A percentile compares a stretch with the other conserved stretches of the same genome.
Conservation (phyloP, 2,888 invertebrate genomes). For the Cartodere bifasciata region DNA sequence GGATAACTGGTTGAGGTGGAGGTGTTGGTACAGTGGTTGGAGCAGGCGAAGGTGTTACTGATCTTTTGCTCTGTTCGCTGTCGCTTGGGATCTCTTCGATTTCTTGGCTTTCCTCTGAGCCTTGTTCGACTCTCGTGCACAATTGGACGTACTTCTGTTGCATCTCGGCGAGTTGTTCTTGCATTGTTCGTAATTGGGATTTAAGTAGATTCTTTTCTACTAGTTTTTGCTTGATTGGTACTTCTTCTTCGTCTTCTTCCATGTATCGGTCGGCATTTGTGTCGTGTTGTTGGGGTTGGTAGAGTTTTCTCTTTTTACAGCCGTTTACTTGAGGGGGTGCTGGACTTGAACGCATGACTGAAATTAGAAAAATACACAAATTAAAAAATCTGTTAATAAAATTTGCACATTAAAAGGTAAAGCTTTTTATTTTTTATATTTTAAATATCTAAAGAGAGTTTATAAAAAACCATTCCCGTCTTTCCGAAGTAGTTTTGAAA, state of each 20-base stretch:
- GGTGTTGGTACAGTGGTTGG: conserved; percentile 39
- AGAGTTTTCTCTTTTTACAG: conserved; percentile 90
- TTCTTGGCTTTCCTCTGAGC: conserved; percentile 62
- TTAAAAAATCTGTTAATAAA: too few species aligned
- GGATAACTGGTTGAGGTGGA: conserved; percentile 29
- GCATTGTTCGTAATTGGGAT: conserved; percentile 74
- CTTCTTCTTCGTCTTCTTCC: conserved; percentile 64
- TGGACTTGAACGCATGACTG: conserved; percentile 85
- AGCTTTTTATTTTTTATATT: too few species aligned
- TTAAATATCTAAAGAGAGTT: too few species aligned
- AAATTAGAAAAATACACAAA: too few species aligned
- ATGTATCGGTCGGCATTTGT: conserved; percentile 51
- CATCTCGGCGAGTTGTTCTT: conserved; percentile 82
- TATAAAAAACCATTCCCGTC: too few species aligned
- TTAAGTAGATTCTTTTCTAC: conserved; percentile 79
- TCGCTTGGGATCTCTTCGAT: conserved; percentile 63
- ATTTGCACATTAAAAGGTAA: too few species aligned
- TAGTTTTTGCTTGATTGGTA: conserved; percentile 70
- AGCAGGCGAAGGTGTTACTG: conserved; percentile 43
- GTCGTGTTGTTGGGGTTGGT: conserved; percentile 90
- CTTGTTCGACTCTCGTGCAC: conserved; percentile 73
- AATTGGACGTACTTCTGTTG: conserved; percentile 82
- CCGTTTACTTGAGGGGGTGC: conserved; percentile 76
- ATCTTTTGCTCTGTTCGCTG: conserved; percentile 44
- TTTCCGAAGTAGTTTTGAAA: too few species aligned